These are phyloP conservation scores for Archivesica marissinica DNA, from an alignment of 1,140 invertebrate species.

Conservation along the genomic window DNA sequence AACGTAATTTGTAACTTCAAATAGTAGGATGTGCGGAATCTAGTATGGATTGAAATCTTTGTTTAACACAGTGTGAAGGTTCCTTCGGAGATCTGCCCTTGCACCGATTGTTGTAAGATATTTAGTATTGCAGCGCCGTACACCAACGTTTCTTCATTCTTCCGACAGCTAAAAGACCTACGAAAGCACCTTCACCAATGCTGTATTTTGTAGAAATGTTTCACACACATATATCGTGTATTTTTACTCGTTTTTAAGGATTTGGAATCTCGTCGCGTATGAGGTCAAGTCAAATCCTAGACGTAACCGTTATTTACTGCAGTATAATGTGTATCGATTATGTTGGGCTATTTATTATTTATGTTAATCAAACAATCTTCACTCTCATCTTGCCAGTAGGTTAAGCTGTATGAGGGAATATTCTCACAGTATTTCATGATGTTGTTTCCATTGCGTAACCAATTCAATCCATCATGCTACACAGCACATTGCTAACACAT, in stretches of 20 bases:
- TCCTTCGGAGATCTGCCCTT: too few species aligned
- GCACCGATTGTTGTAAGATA: too few species aligned
- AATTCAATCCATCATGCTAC: background rate
- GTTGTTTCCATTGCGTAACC: background rate
- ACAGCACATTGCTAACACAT: background rate
- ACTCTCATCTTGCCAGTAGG: background rate
- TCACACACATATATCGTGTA: background rate
- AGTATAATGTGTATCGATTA: slow-evolving; percentile 65
- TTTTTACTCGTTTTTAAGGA: background rate
- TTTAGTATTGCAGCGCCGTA: too few species aligned
- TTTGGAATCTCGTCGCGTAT: background rate
- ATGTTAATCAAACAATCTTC: background rate
- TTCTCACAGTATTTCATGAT: background rate
- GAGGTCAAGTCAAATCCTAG: slow-evolving; percentile 53
- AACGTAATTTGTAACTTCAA: too few species aligned
- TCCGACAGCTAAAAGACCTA: too few species aligned
- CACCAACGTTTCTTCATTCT: too few species aligned
- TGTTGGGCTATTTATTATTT: slow-evolving; percentile 53
- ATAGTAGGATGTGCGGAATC: too few species aligned
- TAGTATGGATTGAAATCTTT: too few species aligned
- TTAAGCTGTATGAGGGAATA: background rate
- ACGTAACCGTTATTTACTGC: slow-evolving; percentile 37
- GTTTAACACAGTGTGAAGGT: too few species aligned
- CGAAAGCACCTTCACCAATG: background rate
- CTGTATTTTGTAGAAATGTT: background rate